phyloP scores from a whole-genome alignment of 2,888 invertebrate genomes.

The Drosophila mercatorum region DNA sequence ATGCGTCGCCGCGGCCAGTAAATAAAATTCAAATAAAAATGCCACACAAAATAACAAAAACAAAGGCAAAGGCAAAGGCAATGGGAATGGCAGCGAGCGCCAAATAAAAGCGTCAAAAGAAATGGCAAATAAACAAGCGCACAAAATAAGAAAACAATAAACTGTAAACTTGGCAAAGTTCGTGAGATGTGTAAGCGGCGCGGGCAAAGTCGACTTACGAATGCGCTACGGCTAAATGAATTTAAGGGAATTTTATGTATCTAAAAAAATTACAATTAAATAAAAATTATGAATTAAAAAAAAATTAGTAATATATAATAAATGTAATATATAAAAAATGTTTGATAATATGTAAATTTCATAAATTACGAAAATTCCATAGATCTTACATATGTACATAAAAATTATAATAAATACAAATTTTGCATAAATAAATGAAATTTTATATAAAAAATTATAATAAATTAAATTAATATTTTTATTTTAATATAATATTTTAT shows the following conservation, averaged over 20 bases:
- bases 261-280: too few relatives aligned
- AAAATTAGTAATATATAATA: too few relatives aligned
- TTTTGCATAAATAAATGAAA: too few relatives aligned
- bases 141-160: constrained; percentile 57
- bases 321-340: too few relatives aligned
- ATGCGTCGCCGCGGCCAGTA: constrained; percentile 53
- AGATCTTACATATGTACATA: too few relatives aligned
- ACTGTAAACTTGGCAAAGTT: constrained; percentile 60
- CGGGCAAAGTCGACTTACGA: not conserved
- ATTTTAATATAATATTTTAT: too few relatives aligned
- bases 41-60: constrained; percentile 61
- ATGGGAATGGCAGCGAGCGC: constrained; percentile 39
- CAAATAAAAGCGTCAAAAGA: constrained; percentile 77
- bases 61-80: constrained; percentile 3
- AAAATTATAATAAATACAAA: too few relatives aligned
- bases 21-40: constrained; percentile 79
- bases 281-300: too few relatives aligned
- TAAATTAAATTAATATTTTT: too few relatives aligned
- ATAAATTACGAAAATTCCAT: too few relatives aligned
- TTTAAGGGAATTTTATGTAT: not conserved
- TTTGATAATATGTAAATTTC: too few relatives aligned
- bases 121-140: constrained; percentile 71
- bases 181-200: not conserved
- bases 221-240: constrained; percentile 37
- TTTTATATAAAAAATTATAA: too few relatives aligned